These are phyloP conservation scores for Phrynosoma blainvillii DNA, from an alignment of 2,113 vertebrate species.

Conservation along the genomic window DNA sequence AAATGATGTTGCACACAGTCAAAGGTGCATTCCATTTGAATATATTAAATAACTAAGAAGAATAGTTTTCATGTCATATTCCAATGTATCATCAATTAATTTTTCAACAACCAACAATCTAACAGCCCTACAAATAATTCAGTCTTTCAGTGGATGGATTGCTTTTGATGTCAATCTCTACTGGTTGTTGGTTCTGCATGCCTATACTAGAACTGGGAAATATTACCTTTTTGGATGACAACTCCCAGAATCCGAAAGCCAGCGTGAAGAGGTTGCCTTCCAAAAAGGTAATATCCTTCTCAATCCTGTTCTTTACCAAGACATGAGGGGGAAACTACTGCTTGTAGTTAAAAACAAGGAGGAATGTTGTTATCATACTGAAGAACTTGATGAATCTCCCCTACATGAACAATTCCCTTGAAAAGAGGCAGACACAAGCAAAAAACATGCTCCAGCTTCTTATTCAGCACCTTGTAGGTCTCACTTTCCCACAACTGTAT, in stretches of 20 bases:
- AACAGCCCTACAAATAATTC: background rate
- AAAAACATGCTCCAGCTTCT: slow-evolving; percentile 70
- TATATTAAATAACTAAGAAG: background rate
- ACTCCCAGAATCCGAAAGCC: too few relatives aligned
- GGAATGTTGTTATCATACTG: slow-evolving; percentile 68
- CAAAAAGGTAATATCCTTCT: too few relatives aligned
- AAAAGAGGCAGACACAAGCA: slow-evolving; percentile 67
- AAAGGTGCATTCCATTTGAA: background rate
- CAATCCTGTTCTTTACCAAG: slow-evolving; percentile 35
- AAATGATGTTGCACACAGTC: background rate
- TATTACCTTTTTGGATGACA: too few relatives aligned
- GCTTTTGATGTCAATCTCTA: background rate
- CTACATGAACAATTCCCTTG: slow-evolving; percentile 68
- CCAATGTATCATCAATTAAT: too few relatives aligned
- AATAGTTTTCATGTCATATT: background rate
- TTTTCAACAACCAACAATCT: background rate
- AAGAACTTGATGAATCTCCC: slow-evolving; percentile 70
- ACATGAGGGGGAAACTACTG: slow-evolving; percentile 57
- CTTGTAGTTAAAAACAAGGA: slow-evolving; percentile 60
- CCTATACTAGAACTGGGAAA: background rate
- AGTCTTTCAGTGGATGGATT: background rate
- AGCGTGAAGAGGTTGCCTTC: too few relatives aligned
- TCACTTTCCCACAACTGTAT: slow-evolving; percentile 64
- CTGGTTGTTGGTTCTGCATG: background rate
- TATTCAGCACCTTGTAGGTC: slow-evolving; percentile 54